Evolutionary conservation across 2,113 vertebrate species (phyloP), one percentile per base, ranked within the genome.

Genomic region (Athene cunicularia): DNA sequence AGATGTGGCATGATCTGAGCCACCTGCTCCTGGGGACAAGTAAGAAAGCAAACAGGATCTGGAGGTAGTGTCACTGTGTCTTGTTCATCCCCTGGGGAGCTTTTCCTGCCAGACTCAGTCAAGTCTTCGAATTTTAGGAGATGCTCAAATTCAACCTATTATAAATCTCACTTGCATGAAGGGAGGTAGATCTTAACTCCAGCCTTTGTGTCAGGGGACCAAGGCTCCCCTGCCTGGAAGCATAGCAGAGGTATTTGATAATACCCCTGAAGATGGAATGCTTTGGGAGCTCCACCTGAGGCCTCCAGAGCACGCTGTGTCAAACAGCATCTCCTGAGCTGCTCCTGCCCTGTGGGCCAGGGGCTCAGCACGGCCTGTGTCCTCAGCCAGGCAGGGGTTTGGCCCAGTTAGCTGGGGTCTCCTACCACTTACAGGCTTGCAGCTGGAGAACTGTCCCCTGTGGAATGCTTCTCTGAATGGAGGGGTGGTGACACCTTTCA

Each of bases 11-110:
- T 0, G 5, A 28, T 56, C 27, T 1, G 66, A 81, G 88, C 62
- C 77, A 18, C 26, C 5, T 2, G 3, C 55, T 86, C 22, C 37
- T 45, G 0, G 0, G 30, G 68, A 49, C 1, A 19, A 37, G n/a
- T 0, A 6, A 4, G 32, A 30, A 27, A 53, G 27, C 72, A 28
- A 50, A n/a, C 7, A 1, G 70, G 20, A 9, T 21, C 39, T 7
- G 9, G 9, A 32, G 43, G 43, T 11, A 32, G 8, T 7, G 0
- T 39, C 77, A 47, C 1, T 18, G 28, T 0, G 0, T 32, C 60
- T 0, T 45, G 19, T 67, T 84, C 45, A 7, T 10, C 50, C 59
- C 56, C 37, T 12, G 30, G 1, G 0, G 71, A 82, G 47, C 33
- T 63, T 63, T 41, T 33, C 53, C 74, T 72, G 22, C 30, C 47